phyloP scores from a whole-genome alignment of 2,797 vertebrate species.

The Argya squamiceps region DNA sequence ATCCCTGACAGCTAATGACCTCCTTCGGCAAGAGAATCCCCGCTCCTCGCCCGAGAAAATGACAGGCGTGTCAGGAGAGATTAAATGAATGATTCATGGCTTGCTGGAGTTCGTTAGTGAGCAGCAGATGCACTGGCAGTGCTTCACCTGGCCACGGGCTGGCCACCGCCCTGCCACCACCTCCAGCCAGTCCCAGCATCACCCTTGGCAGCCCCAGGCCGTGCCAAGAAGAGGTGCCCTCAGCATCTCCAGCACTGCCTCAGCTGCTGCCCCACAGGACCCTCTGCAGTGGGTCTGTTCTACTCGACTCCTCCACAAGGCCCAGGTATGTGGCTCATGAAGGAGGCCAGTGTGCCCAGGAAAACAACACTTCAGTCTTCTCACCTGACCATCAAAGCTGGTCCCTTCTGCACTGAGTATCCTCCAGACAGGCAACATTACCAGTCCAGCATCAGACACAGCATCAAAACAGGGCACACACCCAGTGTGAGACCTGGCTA shows the following conservation, averaged over 20 bases:
- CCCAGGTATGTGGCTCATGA: background rate
- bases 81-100: conserved; percentile 78
- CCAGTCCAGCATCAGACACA: background rate
- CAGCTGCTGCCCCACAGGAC: background rate
- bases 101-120: conserved; percentile 72
- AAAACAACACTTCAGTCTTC: background rate
- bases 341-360: accelerated
- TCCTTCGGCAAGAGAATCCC: conserved; percentile 73
- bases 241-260: background rate
- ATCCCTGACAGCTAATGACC: conserved; percentile 76
- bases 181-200: background rate
- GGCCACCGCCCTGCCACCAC: background rate
- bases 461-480: accelerated
- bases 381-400: background rate
- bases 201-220: background rate
- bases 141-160: background rate
- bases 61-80: conserved; percentile 75
- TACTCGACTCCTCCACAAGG: background rate
- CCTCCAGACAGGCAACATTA: background rate
- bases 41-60: conserved; percentile 68
- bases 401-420: background rate
- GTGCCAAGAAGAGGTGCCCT: background rate
- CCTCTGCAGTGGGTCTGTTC: background rate
- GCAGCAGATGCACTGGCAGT: accelerated
- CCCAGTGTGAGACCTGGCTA: background rate